phyloP scores from a whole-genome alignment of 1,140 invertebrate species.

The Musca domestica region DNA sequence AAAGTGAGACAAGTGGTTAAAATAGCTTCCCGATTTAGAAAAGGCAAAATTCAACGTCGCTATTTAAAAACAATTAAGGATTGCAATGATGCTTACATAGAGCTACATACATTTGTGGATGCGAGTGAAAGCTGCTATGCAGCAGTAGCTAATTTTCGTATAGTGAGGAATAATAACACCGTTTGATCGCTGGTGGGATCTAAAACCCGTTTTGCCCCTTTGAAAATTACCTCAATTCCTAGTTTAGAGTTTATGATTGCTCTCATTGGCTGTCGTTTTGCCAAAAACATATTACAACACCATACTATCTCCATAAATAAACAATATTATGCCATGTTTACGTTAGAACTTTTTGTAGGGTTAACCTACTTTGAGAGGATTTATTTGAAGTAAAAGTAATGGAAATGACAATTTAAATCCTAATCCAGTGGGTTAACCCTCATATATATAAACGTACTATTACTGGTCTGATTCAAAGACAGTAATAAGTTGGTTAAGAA shows the following conservation, averaged over 20 bases:
- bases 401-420: too few relatives aligned
- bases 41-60: neutral
- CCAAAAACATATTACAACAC: neutral
- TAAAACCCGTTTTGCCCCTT: slow-evolving; percentile 46
- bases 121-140: too few relatives aligned
- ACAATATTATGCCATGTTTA: too few relatives aligned
- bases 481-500: neutral
- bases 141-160: neutral
- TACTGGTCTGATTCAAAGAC: slow-evolving; percentile 22
- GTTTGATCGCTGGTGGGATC: slow-evolving; percentile 14
- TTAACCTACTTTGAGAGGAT: too few relatives aligned
- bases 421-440: too few relatives aligned
- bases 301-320: neutral
- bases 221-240: slow-evolving; percentile 46
- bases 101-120: neutral
- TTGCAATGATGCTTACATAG: neutral
- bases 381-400: too few relatives aligned
- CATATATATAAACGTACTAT: too few relatives aligned
- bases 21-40: neutral
- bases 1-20: slow-evolving; percentile 4
- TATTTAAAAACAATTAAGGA: neutral
- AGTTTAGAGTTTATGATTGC: slow-evolving; percentile 52
- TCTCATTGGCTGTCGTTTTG: slow-evolving; percentile 40
- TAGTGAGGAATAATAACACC: neutral
- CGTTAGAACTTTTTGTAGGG: too few relatives aligned